These are phyloP conservation scores for Xerus inauris DNA, from an alignment of 2,113 vertebrate genomes.

Conservation along the genomic window DNA sequence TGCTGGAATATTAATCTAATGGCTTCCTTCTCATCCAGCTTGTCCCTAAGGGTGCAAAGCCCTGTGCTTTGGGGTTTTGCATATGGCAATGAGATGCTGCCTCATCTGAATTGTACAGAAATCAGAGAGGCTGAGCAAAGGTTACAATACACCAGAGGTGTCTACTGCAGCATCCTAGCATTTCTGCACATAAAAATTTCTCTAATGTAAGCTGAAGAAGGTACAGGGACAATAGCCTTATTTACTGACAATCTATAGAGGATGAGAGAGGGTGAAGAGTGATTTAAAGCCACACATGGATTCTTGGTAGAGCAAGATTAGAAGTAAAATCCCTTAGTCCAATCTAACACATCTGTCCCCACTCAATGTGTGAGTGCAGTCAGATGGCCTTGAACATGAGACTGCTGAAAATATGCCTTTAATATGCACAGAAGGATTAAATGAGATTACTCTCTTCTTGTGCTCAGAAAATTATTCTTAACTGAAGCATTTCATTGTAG, in stretches of 20 bases:
- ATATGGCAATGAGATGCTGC: neutral
- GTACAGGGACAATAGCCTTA: neutral
- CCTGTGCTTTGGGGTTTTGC: neutral
- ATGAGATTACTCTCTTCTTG: neutral
- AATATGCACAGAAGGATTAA: neutral
- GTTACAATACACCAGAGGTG: accelerated
- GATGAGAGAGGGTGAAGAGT: neutral
- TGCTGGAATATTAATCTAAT: neutral
- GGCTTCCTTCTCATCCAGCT: neutral
- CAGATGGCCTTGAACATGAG: neutral
- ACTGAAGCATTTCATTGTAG: neutral
- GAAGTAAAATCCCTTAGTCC: neutral
- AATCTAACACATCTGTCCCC: neutral
- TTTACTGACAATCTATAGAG: neutral
- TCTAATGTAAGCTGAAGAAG: neutral
- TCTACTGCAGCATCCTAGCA: neutral
- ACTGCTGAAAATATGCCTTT: neutral
- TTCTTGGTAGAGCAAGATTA: neutral
- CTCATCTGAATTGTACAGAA: neutral
- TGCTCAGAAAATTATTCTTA: neutral
- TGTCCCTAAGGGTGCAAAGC: neutral
- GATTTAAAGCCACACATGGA: neutral
- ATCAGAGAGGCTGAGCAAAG: neutral
- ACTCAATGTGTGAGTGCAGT: neutral
- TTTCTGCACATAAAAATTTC: neutral